Evolutionary conservation across 2,888 invertebrate genomes (phyloP), one percentile per base, ranked within the genome.

Genomic region (Mimumesa dahlbomi): DNA sequence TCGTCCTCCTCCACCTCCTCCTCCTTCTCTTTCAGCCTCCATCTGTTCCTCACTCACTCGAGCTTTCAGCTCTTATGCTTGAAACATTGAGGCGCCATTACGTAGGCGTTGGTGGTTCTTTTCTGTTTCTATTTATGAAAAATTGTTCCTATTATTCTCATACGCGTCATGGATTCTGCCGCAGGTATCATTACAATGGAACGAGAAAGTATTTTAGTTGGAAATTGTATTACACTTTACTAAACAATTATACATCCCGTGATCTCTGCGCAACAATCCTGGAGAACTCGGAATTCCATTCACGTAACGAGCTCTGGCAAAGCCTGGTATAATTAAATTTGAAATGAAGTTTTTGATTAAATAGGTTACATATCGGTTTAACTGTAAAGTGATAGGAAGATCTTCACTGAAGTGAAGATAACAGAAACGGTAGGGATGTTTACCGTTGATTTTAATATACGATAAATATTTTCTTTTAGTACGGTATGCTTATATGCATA

Each of bases 121-220:
- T 52, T 59, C 48, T 50, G 42, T n/a, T 40, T 54, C 50, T 63
- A 63, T 69, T 46, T 54, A 49, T 45, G 73, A 64, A 57, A 48
- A 40, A 73, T 53, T 25, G n/a, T 25, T 46, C n/a, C 16, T 56
- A 19, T 40, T 52, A 40, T 42, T 16, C 5, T 38, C 7, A 14
- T 25, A 22, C 22, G 14, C 18, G 46, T 11, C 18, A 13, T 25
- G 36, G 40, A 36, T 18, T 38, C 21, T 11, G 11, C 2, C 19
- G 22, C 7, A 46, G 25, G 16, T 13, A 16, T 14, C 7, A 6
- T 4, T 2, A 16, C 14, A 9, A 16, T 16, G 16, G 4, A 40
- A 14, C 16, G 16, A 40, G 11, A 34, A n/a, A 34, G n/a, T 34
- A n/a, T 34, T 34, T 40, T 16, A 16, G n/a, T 36, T 40, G 38